These are phyloP conservation scores for Cricetomys ansorgei DNA, from an alignment of 2,113 vertebrate species.

Conservation along the genomic window DNA sequence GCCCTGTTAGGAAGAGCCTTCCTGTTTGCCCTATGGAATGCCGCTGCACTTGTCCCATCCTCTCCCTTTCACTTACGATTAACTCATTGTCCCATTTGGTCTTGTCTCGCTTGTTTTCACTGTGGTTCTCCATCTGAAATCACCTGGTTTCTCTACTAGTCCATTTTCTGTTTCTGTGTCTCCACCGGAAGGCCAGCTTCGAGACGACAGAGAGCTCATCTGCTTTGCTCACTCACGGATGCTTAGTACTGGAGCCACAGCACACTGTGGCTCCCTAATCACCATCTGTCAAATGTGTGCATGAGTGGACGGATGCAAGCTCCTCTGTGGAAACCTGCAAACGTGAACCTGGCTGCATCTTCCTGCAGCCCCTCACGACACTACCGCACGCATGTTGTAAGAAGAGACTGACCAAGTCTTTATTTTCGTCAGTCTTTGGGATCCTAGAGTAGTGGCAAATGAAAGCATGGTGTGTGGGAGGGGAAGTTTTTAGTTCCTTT, in stretches of 20 bases:
- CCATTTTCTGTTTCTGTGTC: not conserved
- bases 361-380: not conserved
- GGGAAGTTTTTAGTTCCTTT: conserved; percentile 45
- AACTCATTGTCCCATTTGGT: not conserved
- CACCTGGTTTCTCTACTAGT: not conserved
- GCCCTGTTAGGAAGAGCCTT: not conserved
- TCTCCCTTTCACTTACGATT: not conserved
- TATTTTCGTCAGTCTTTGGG: not conserved
- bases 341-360: not conserved
- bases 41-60: not conserved
- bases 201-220: not conserved
- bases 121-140: not conserved
- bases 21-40: not conserved
- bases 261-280: not conserved
- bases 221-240: not conserved
- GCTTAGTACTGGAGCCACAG: not conserved
- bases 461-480: not conserved
- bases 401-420: conserved; percentile 26
- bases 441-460: not conserved
- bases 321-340: not conserved
- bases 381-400: not conserved
- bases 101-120: not conserved
- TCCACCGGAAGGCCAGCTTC: conserved; percentile 40
- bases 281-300: not conserved
- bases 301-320: not conserved